Base-by-base conservation (phyloP, 2,797 vertebrate species). In the Pteropus rufus region DNA sequence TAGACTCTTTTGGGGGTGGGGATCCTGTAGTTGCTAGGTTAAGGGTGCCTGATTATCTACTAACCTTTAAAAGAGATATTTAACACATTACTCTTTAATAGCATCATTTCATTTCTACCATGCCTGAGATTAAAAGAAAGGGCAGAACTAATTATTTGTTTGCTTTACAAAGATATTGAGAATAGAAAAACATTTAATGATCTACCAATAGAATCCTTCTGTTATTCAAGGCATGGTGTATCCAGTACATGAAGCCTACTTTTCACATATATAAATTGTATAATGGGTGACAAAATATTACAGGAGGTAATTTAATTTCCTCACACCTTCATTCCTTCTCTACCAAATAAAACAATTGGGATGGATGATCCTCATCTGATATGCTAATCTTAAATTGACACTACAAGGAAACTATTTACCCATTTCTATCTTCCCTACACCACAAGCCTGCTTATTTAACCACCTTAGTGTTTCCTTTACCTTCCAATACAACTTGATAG, bases 31-130 rank as follows among this genome's bases (percentile, higher is more conserved):
- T 92, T 93, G 46, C 46, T 82, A 79, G 23, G 7, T 62, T 69
- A 82, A 94, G 80, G 24, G 4, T 14, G 52, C 11, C 1, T 82
- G 41, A 88, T 52, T 52, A 58, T 26, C 2, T 73, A 15, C 11
- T 23, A 65, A 24, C 12, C 94, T 97, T 54, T 72, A 46, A 96
- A 75, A 92, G 16, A 83, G 10, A 58, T 44, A 67, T 21, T 69
- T 84, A 89, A 36, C 21, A 54, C 12, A 29, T n/a, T 73, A 56
- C 7, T 41, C 1, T 77, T 73, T 77, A 54, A 73, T 29, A 23
- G 41, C 23, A 7, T 7, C 16, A 26, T 88, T 88, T 79, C 4
- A 12, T 60, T 76, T 44, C 91, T 65, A 24, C 23, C 16, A 58
- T 70, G 54, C 4, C 36, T 79, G 15, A 9, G 36, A 77, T 85